Evolutionary conservation across 1,140 invertebrate genomes (phyloP).

Genomic region (Hycleus phaleratus): DNA sequence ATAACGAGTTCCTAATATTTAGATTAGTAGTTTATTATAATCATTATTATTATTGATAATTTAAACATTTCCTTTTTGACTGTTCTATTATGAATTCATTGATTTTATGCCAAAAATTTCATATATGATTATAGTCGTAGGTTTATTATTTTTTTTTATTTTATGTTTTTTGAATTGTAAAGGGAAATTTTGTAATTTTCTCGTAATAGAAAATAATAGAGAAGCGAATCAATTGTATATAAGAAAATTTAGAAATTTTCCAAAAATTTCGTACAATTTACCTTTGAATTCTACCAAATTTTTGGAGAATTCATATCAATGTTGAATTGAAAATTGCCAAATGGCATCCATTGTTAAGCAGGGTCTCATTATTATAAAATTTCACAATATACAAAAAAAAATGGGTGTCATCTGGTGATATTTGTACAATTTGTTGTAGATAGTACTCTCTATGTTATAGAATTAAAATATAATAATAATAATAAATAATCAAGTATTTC

Average conservation of each 20-base stretch:
- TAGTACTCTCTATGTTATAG: conserved; percentile 25
- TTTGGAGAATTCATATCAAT: no score
- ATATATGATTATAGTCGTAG: background rate
- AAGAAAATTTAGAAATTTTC: no score
- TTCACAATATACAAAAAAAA: conserved; percentile 1
- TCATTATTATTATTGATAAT: background rate
- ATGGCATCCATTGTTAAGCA: conserved; percentile 39
- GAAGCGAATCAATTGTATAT: conserved; percentile 5
- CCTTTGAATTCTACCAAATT: no score
- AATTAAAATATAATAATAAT: background rate
- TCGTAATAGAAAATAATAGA: conserved; percentile 15
- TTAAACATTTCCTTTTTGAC: conserved; percentile 4
- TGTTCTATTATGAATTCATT: conserved; percentile 7
- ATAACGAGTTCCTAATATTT: conserved; percentile 23
- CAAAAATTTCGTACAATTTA: no score
- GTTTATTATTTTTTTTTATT: conserved; percentile 8
- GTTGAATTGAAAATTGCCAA: conserved; percentile 18
- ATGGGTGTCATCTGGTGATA: conserved; percentile 30
- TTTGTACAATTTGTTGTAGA: conserved; percentile 22
- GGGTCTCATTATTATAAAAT: conserved; percentile 25
- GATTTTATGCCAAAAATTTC: conserved; percentile 26
- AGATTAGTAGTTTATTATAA: background rate
- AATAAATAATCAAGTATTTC: conserved; percentile 21
- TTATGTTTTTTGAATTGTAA: conserved; percentile 7
- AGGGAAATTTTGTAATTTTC: conserved; percentile 2